Conservation (phyloP, 2,113 vertebrate species). For the Dipodomys stephensi region DNA sequence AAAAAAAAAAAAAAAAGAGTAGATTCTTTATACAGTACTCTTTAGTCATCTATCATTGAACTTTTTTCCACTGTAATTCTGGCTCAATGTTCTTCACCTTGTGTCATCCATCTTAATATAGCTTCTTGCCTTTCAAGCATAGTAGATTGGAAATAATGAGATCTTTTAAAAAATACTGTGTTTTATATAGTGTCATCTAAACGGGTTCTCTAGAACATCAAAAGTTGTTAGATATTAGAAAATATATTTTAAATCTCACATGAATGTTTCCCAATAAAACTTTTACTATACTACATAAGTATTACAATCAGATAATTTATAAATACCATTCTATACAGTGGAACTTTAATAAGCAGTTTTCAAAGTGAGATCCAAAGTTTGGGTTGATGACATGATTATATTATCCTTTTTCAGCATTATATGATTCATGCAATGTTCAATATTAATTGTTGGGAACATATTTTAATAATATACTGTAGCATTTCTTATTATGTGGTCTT, state of each 20-base stretch:
- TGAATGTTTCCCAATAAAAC: constrained; percentile 52
- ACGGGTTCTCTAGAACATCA: constrained; percentile 42
- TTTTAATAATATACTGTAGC: background rate
- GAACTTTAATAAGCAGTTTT: constrained; percentile 23
- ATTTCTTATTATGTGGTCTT: constrained; percentile 60
- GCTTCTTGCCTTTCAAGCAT: constrained; percentile 64
- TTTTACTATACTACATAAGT: background rate
- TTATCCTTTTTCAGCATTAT: constrained; percentile 62
- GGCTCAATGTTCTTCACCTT: constrained; percentile 68
- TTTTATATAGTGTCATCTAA: constrained; percentile 56
- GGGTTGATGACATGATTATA: constrained; percentile 53
- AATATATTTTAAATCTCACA: constrained; percentile 42
- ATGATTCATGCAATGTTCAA: constrained; percentile 61
- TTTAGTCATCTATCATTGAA: background rate
- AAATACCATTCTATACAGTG: background rate
- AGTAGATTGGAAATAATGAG: constrained; percentile 70
- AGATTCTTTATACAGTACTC: constrained; percentile 51
- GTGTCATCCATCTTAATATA: constrained; percentile 48
- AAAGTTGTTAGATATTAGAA: constrained; percentile 28
- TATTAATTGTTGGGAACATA: constrained; percentile 60
- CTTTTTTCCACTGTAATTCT: background rate
- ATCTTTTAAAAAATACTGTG: constrained; percentile 48
- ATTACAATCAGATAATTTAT: background rate
- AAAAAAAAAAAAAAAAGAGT: too few relatives aligned
- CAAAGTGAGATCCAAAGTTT: constrained; percentile 55